These are phyloP conservation scores for Dioctria linearis DNA, from an alignment of 2,888 invertebrate genomes.

Conservation along the genomic window DNA sequence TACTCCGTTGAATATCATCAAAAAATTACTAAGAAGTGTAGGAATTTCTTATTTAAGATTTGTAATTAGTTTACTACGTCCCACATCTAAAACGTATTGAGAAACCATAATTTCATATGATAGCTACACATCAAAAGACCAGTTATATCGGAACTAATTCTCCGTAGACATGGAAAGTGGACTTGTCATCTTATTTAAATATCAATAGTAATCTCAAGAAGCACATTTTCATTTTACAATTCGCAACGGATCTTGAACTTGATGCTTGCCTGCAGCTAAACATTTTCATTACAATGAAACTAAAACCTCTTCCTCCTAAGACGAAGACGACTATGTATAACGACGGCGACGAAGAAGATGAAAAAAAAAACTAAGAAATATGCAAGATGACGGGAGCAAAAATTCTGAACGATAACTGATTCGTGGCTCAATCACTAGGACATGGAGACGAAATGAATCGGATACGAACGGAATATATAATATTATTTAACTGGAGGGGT, in stretches of 20 bases:
- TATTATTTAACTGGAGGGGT: conserved; percentile 45
- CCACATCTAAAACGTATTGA: no score
- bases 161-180: conserved; percentile 11
- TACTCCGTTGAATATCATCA: no score
- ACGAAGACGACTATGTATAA: not conserved
- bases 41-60: no score
- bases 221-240: conserved; percentile 25
- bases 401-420: conserved; percentile 29
- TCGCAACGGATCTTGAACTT: conserved; percentile 31
- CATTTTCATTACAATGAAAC: conserved; percentile 40
- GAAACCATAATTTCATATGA: no score
- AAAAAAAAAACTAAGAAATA: not conserved
- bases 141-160: not conserved
- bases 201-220: conserved; percentile 31
- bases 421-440: not conserved
- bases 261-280: conserved; percentile 36
- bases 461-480: conserved; percentile 12
- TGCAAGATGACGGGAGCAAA: conserved; percentile 28
- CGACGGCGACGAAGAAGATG: no score
- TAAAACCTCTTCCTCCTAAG: not conserved
- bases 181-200: conserved; percentile 40
- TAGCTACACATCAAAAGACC: no score
- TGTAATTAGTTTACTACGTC: no score
- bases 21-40: no score
- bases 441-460: not conserved